A percentile compares a stretch with the other conserved stretches of the same genome.
Evolutionary conservation across 2,888 invertebrate genomes (phyloP).

Genomic region (Vannuccia rotundouncinata): DNA sequence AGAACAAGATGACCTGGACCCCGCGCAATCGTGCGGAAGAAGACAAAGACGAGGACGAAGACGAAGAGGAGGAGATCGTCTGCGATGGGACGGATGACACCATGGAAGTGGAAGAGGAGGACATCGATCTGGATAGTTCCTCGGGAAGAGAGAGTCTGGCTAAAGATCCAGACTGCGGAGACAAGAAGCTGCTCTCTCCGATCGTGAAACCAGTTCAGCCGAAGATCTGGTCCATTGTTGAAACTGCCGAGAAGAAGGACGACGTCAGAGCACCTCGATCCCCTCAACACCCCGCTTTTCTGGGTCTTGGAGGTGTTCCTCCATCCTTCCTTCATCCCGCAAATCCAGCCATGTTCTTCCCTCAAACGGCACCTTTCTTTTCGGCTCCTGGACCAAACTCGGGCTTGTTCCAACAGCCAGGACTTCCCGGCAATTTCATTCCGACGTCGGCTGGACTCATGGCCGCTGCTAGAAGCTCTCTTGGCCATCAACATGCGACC

Average conservation of each 20-base stretch:
- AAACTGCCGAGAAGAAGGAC: background rate
- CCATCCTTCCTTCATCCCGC: background rate
- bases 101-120: background rate
- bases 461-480: background rate
- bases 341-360: background rate
- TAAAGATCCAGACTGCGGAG: background rate
- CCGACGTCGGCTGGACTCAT: background rate
- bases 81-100: conserved; percentile 24
- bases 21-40: conserved; percentile 61
- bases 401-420: background rate
- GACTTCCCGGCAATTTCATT: background rate
- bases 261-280: background rate
- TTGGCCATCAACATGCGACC: background rate
- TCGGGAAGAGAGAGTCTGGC: background rate
- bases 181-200: background rate
- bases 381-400: too few relatives aligned
- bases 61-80: background rate
- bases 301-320: background rate
- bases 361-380: too few relatives aligned
- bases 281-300: too few relatives aligned
- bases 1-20: conserved; percentile 96
- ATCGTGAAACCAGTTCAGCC: background rate
- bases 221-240: conserved; percentile 3
- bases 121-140: background rate
- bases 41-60: conserved; percentile 27